Evolutionary conservation across 2,888 invertebrate genomes (phyloP).

Genomic region (Ectemnius continuus): DNA sequence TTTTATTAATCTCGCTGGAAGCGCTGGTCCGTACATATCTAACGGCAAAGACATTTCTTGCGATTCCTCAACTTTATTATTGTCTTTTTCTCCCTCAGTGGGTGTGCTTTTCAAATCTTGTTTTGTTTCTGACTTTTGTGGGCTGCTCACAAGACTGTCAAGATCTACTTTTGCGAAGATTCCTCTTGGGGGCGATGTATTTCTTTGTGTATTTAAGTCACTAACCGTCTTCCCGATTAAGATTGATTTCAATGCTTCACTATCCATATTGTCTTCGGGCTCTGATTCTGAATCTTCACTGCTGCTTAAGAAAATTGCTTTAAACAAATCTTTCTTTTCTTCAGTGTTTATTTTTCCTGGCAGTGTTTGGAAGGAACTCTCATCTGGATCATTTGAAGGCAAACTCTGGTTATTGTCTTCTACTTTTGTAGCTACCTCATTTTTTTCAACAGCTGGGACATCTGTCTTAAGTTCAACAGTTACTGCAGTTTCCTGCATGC

Average conservation of each 20-base stretch:
- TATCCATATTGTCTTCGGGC: conserved; percentile 70
- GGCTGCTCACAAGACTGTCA: conserved; percentile 78
- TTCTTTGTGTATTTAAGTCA: conserved; percentile 82
- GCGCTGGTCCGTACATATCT: conserved; percentile 81
- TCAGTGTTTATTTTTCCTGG: conserved; percentile 59
- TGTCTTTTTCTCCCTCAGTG: conserved; percentile 10
- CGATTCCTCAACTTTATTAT: conserved; percentile 13
- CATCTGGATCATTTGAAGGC: conserved; percentile 19
- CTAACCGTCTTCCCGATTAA: conserved; percentile 74
- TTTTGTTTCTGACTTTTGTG: conserved; percentile 23
- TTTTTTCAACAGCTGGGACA: neutral
- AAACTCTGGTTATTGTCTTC: conserved; percentile 6
- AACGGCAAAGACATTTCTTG: conserved; percentile 36
- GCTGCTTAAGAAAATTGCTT: conserved; percentile 92
- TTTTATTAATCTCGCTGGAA: conserved; percentile 78
- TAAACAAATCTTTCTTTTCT: conserved; percentile 89
- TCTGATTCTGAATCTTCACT: conserved; percentile 83
- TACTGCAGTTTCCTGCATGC: conserved; percentile 26
- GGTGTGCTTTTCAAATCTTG: conserved; percentile 11
- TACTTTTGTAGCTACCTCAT: neutral
- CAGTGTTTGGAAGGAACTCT: conserved; percentile 51
- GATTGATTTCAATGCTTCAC: conserved; percentile 64
- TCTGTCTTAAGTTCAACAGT: conserved; percentile 15
- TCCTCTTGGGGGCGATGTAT: conserved; percentile 85
- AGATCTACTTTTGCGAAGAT: conserved; percentile 85